Conservation (phyloP, 1,140 invertebrate species). For the Diorhabda carinulata region DNA sequence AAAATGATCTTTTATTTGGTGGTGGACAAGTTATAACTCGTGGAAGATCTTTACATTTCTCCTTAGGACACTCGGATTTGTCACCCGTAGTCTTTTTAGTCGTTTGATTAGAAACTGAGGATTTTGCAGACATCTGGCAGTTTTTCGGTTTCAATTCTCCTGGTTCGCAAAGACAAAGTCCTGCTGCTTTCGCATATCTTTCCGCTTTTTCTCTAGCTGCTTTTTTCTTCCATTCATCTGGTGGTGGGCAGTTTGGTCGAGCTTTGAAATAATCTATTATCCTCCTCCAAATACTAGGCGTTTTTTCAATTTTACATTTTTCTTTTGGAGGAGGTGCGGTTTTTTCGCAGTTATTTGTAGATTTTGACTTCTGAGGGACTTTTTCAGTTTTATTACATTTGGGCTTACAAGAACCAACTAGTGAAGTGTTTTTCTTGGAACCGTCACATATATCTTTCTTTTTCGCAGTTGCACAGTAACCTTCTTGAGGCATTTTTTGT, state of each 20-base stretch:
- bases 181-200: slow-evolving; percentile 34
- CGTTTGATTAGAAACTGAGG: neutral
- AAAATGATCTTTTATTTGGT: neutral
- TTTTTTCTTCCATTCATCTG: slow-evolving; percentile 37
- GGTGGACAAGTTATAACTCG: neutral
- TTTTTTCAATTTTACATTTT: neutral
- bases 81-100: neutral
- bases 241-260: slow-evolving; percentile 36
- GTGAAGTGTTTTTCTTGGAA: slow-evolving; percentile 2
- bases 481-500: too few relatives aligned
- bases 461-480: neutral
- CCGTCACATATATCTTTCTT: neutral
- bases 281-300: slow-evolving; percentile 27
- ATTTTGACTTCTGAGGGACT: neutral
- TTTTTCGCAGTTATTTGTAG: neutral
- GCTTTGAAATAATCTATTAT: slow-evolving; percentile 39
- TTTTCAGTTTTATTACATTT: neutral
- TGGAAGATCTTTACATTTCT: neutral
- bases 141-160: slow-evolving; percentile 21
- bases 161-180: slow-evolving; percentile 33
- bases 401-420: neutral
- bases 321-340: neutral
- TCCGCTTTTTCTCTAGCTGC: slow-evolving; percentile 31
- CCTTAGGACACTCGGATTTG: neutral
- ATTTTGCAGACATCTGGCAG: slow-evolving; percentile 7